These are phyloP conservation scores for Moxostoma hubbsi DNA, from an alignment of 2,797 vertebrate genomes.

Conservation along the genomic window DNA sequence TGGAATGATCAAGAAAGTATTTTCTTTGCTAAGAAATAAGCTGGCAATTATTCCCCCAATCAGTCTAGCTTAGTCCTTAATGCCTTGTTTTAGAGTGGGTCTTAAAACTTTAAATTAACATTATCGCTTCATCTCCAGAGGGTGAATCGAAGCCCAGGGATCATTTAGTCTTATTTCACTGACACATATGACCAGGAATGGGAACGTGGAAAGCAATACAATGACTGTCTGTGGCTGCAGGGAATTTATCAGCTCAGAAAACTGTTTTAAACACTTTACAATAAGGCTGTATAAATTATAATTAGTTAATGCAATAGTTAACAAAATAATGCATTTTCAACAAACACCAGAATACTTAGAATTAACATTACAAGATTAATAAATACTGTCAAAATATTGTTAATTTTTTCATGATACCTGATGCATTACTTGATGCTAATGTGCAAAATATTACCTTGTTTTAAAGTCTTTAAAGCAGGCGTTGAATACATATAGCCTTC, in stretches of 20 bases:
- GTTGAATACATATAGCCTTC: background rate
- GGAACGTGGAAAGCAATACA: conserved; percentile 67
- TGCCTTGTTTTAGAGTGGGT: conserved; percentile 68
- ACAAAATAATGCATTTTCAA: too few relatives aligned
- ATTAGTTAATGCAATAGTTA: too few relatives aligned
- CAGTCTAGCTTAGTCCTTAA: conserved; percentile 65
- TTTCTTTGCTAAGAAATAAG: conserved; percentile 57
- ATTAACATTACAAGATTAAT: too few relatives aligned
- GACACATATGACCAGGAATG: conserved; percentile 72
- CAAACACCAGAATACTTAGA: too few relatives aligned
- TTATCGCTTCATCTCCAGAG: conserved; percentile 65
- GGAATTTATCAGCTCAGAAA: conserved; percentile 57
- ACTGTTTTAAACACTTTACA: background rate
- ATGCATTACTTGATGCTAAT: too few relatives aligned
- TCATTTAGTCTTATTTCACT: conserved; percentile 65
- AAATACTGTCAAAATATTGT: too few relatives aligned
- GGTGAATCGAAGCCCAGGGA: conserved; percentile 68
- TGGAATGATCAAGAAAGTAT: conserved; percentile 46
- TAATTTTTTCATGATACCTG: too few relatives aligned
- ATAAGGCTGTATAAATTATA: too few relatives aligned
- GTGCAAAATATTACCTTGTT: background rate
- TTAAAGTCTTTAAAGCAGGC: background rate
- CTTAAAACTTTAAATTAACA: conserved; percentile 72
- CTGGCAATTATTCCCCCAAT: conserved; percentile 63
- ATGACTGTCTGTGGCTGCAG: conserved; percentile 64